Evolutionary conservation across 2,797 vertebrate species (phyloP).

Genomic region (Sciurus carolinensis): DNA sequence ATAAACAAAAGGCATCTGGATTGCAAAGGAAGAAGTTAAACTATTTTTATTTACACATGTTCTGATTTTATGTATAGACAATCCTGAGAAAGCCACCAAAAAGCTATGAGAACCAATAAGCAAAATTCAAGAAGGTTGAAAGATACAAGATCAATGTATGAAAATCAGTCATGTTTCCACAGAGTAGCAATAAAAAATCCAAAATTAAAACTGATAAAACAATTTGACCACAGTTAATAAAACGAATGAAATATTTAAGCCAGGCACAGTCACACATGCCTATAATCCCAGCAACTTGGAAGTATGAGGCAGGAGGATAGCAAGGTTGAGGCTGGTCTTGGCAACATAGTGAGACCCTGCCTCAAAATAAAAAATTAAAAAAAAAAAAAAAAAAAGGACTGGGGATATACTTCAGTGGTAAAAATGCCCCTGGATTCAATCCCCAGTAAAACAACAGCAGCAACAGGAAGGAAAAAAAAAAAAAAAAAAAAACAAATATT

Average conservation of each 20-base stretch:
- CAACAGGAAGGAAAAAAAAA: too few relatives aligned
- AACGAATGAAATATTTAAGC: neutral
- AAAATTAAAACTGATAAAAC: constrained; percentile 1
- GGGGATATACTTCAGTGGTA: too few relatives aligned
- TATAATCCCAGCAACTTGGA: too few relatives aligned
- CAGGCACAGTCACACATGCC: too few relatives aligned
- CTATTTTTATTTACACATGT: neutral
- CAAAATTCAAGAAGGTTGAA: neutral
- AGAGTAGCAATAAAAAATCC: neutral
- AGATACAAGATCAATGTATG: neutral
- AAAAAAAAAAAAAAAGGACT: too few relatives aligned
- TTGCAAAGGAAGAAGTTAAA: constrained; percentile 25
- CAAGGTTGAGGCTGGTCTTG: too few relatives aligned
- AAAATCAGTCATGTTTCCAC: neutral
- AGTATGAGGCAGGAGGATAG: too few relatives aligned
- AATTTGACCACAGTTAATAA: neutral
- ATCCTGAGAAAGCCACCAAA: neutral
- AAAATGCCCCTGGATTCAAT: too few relatives aligned
- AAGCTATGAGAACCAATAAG: neutral
- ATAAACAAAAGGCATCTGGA: neutral
- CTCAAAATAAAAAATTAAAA: too few relatives aligned
- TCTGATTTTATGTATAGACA: neutral
- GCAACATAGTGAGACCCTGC: too few relatives aligned
- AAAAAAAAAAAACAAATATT: neutral
- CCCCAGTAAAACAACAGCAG: too few relatives aligned